Evolutionary conservation across 2,113 vertebrate species (phyloP).

Genomic region (Lampris incognitus): DNA sequence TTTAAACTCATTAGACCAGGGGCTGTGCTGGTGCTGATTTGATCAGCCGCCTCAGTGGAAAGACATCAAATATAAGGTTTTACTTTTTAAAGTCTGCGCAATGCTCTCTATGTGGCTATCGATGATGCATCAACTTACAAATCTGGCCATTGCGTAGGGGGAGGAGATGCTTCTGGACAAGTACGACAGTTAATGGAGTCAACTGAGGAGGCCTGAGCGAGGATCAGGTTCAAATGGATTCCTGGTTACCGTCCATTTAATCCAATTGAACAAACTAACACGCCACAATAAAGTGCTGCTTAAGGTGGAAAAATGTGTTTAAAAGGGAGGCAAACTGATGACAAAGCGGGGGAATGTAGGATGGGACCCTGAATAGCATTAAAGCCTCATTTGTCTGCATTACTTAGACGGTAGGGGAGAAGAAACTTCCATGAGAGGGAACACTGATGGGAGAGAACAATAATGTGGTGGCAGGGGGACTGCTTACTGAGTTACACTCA

Average conservation of each 20-base stretch:
- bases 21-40: constrained; percentile 79
- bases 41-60: constrained; percentile 78
- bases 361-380: constrained; percentile 78
- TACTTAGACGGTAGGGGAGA: constrained; percentile 68
- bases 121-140: constrained; percentile 81
- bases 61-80: constrained; percentile 80
- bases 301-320: constrained; percentile 81
- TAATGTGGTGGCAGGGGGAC: constrained; percentile 79
- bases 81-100: constrained; percentile 76
- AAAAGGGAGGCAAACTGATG: constrained; percentile 75
- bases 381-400: constrained; percentile 81
- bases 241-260: constrained; percentile 79
- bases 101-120: constrained; percentile 69
- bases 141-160: constrained; percentile 68
- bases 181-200: constrained; percentile 82
- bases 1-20: constrained; percentile 79
- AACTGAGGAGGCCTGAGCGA: constrained; percentile 70
- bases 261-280: constrained; percentile 83
- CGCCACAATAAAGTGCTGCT: constrained; percentile 87
- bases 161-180: constrained; percentile 58
- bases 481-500: constrained; percentile 73
- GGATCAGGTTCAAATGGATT: constrained; percentile 83
- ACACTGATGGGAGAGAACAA: constrained; percentile 70
- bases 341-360: constrained; percentile 79
- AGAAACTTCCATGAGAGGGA: constrained; percentile 71